Conservation (phyloP, 2,113 vertebrate species). For the Ictidomys tridecemlineatus region DNA sequence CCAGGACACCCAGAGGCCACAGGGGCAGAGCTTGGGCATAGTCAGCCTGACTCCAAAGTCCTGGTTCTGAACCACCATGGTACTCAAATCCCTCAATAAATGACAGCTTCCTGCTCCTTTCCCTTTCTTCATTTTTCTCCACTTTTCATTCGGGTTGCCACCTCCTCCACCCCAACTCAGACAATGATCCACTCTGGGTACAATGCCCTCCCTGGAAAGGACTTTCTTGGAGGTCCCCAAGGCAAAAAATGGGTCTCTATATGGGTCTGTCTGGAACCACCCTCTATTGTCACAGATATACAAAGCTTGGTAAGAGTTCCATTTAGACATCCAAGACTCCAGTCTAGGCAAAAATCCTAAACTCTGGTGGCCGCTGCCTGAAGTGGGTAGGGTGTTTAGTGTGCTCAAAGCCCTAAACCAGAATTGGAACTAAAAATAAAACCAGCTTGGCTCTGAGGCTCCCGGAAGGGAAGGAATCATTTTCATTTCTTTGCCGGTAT, state of each 20-base stretch:
- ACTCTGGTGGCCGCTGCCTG: background rate
- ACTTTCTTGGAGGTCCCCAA: slow-evolving; percentile 5
- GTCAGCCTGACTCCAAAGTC: background rate
- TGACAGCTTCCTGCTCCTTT: background rate
- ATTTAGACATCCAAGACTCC: background rate
- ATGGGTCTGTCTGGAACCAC: slow-evolving; percentile 32
- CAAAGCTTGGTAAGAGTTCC: slow-evolving; percentile 13
- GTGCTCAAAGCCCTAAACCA: slow-evolving; percentile 58
- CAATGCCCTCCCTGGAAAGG: background rate
- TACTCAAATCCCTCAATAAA: background rate
- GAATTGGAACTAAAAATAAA: slow-evolving; percentile 59
- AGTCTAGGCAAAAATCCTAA: slow-evolving; percentile 25
- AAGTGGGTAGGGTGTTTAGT: background rate
- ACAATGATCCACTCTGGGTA: background rate
- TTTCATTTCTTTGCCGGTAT: slow-evolving; percentile 70
- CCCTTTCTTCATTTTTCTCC: background rate
- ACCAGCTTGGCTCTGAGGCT: slow-evolving; percentile 50
- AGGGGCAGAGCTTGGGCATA: background rate
- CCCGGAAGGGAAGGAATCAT: slow-evolving; percentile 67
- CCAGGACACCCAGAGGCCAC: background rate
- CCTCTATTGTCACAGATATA: slow-evolving; percentile 37
- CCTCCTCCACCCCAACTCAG: background rate
- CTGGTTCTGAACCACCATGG: background rate
- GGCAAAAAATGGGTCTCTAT: background rate
- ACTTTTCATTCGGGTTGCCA: background rate